Evolutionary conservation across 2,113 vertebrate species (phyloP).

Genomic region (Phoxinus phoxinus): DNA sequence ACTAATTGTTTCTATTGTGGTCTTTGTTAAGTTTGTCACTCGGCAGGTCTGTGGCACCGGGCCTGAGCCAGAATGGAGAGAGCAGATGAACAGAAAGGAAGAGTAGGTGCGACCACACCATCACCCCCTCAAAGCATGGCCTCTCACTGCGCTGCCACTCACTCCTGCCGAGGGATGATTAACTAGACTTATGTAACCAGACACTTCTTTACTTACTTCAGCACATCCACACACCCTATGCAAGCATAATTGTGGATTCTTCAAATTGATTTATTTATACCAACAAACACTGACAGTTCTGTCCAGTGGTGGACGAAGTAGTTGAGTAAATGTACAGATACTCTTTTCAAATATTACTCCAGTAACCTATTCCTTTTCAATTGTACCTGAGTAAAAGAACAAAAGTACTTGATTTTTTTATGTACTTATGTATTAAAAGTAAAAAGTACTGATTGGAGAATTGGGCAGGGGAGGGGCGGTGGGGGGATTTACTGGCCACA

Average conservation of each 20-base stretch:
- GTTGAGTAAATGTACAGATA: too few species aligned
- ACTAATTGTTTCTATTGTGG: conserved; percentile 56
- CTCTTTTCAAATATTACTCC: too few species aligned
- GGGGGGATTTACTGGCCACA: too few species aligned
- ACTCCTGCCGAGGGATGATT: conserved; percentile 58
- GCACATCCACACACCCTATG: background rate
- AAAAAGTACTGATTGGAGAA: too few species aligned
- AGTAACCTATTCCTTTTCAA: too few species aligned
- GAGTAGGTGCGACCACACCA: conserved; percentile 67
- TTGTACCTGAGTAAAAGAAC: too few species aligned
- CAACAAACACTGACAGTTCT: too few species aligned
- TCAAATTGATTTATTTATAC: background rate
- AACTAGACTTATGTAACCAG: conserved; percentile 53
- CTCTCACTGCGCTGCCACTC: conserved; percentile 46
- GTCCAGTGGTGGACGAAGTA: too few species aligned
- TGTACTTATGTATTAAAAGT: too few species aligned
- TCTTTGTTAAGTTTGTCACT: conserved; percentile 50
- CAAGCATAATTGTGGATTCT: background rate
- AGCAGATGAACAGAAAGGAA: conserved; percentile 67
- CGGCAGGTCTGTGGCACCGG: conserved; percentile 38
- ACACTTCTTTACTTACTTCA: conserved; percentile 1
- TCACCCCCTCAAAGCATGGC: conserved; percentile 75
- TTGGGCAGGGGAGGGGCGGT: too few species aligned
- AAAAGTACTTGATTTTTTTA: too few species aligned
- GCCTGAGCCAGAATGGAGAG: conserved; percentile 59